Evolutionary conservation across 2,113 vertebrate genomes (phyloP).

Genomic region (Machaerirhynchus nigripectus): DNA sequence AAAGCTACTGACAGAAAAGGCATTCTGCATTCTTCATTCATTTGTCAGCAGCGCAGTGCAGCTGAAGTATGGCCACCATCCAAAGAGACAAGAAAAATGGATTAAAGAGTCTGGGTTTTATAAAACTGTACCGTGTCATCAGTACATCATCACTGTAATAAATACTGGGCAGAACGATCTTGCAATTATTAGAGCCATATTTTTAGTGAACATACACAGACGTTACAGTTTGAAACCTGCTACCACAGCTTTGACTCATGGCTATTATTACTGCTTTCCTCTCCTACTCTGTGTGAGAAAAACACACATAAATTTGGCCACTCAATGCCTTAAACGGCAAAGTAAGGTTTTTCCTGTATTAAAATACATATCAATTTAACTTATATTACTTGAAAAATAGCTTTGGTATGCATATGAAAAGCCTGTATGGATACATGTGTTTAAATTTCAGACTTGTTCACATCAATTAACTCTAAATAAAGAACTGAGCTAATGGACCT

Average conservation of each 20-base stretch:
- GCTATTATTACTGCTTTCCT: not conserved
- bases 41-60: not conserved
- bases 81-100: not conserved
- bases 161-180: not conserved
- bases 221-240: not conserved
- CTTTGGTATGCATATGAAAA: not conserved
- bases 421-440: not conserved
- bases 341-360: not conserved
- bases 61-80: not conserved
- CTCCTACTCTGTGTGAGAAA: not conserved
- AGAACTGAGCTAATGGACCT: not conserved
- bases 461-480: not conserved
- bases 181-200: constrained; percentile 52
- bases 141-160: not conserved
- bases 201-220: not conserved
- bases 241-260: constrained; percentile 2
- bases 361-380: not conserved
- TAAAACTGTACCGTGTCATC: not conserved
- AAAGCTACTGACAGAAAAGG: not conserved
- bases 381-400: not conserved
- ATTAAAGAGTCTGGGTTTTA: not conserved
- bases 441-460: not conserved
- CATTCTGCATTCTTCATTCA: not conserved
- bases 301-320: not conserved
- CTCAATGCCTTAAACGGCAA: not conserved